Conservation (phyloP, 2,113 vertebrate species). For the Cranoglanis bouderius region DNA sequence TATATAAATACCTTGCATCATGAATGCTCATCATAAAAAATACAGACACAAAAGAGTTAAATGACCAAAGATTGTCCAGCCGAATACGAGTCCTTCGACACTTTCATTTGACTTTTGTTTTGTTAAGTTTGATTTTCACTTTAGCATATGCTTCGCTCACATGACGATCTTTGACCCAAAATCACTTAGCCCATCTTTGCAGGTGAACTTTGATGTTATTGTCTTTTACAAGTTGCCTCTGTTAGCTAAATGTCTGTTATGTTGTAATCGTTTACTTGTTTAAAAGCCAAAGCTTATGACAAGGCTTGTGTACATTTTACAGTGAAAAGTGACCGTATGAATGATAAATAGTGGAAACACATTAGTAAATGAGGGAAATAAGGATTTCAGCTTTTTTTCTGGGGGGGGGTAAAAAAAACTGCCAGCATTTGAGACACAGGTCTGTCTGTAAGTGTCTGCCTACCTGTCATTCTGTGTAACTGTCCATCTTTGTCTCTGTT, state of each 20-base stretch:
- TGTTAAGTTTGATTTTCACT: neutral
- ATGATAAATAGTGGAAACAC: neutral
- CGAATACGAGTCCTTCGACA: neutral
- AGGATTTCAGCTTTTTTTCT: neutral
- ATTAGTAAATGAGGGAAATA: neutral
- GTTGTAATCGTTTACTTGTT: constrained; percentile 48
- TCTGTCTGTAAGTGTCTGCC: neutral
- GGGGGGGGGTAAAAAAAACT: neutral
- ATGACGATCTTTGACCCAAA: constrained; percentile 9
- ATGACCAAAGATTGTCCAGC: neutral
- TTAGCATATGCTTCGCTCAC: neutral
- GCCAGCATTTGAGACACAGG: neutral
- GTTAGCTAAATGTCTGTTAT: constrained; percentile 50
- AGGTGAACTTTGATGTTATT: constrained; percentile 34
- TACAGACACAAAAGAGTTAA: neutral
- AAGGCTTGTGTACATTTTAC: neutral
- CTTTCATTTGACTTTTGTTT: neutral
- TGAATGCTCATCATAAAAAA: neutral
- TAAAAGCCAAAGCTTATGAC: neutral
- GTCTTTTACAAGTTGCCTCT: constrained; percentile 52
- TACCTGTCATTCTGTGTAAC: constrained; percentile 57
- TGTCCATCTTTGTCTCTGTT: neutral
- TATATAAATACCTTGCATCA: neutral
- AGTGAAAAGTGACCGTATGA: neutral
- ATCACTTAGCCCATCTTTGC: neutral